These are phyloP conservation scores for Caenorhabditis inopinata DNA, from an alignment of 1,140 invertebrate genomes.

Conservation along the genomic window DNA sequence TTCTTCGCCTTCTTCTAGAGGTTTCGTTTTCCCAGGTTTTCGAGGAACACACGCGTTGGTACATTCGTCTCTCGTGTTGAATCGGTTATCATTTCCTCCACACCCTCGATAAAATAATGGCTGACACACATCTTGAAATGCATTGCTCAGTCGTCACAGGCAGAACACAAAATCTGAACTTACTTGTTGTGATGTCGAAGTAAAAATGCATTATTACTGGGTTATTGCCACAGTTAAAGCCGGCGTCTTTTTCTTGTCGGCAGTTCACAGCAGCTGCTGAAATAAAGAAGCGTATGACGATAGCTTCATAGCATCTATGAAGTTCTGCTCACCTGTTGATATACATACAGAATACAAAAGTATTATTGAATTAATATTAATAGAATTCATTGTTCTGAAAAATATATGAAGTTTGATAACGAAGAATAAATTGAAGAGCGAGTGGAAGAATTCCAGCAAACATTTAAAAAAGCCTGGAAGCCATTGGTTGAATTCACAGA, in stretches of 20 bases:
- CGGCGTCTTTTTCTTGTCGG: constrained; percentile 14
- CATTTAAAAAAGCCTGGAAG: no score
- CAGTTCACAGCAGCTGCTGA: constrained; percentile 21
- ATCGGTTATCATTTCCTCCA: constrained; percentile 32
- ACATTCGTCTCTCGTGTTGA: background rate
- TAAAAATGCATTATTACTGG: constrained; percentile 15
- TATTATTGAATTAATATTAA: no score
- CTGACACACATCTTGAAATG: constrained; percentile 30
- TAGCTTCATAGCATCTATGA: no score
- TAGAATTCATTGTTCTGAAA: no score
- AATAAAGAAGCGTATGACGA: no score
- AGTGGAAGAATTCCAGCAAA: no score
- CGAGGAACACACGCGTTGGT: background rate
- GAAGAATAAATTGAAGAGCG: no score
- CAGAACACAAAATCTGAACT: background rate
- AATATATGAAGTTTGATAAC: no score
- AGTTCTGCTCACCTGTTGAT: background rate
- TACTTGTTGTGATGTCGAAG: constrained; percentile 31
- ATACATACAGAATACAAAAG: no score
- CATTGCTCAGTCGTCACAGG: background rate
- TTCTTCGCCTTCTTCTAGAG: background rate
- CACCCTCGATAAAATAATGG: constrained; percentile 34
- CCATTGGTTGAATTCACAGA: no score
- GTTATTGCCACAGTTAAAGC: constrained; percentile 3
- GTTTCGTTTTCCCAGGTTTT: background rate